Evolutionary conservation across 1,140 invertebrate species (phyloP).

Genomic region (Bacillus rossius): DNA sequence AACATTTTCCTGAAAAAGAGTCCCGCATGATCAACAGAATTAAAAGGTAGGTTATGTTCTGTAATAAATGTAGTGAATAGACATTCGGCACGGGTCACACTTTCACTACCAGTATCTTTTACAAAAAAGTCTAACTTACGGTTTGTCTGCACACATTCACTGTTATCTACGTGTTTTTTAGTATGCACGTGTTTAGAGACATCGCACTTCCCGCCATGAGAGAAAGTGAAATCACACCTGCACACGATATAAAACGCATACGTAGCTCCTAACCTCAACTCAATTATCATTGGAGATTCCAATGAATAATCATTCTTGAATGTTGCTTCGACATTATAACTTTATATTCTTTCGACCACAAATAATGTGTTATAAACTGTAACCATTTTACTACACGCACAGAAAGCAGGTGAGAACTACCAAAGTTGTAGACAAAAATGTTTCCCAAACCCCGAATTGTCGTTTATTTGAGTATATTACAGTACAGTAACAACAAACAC

Average conservation of each 20-base stretch:
- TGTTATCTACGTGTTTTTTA: not conserved
- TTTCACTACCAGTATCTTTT: not conserved
- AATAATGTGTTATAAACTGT: too few species aligned
- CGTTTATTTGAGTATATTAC: too few species aligned
- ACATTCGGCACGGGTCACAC: not conserved
- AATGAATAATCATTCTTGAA: too few species aligned
- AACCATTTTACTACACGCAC: too few species aligned
- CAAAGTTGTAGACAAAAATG: too few species aligned
- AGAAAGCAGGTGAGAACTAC: too few species aligned
- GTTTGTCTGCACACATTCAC: not conserved
- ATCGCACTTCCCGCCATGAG: not conserved
- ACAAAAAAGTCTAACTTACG: not conserved
- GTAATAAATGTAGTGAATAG: not conserved
- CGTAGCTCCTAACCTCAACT: not conserved
- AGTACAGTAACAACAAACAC: too few species aligned
- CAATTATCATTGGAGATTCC: not conserved
- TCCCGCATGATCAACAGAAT: not conserved
- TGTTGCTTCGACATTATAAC: too few species aligned
- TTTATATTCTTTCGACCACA: too few species aligned
- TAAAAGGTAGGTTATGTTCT: not conserved
- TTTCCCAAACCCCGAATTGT: too few species aligned
- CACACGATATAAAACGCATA: not conserved
- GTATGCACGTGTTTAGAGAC: not conserved
- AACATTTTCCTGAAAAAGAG: conserved; percentile 1
- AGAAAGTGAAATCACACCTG: not conserved